Percentiles rank a stretch among this genome's conserved stretches.
Conservation (phyloP, 2,888 invertebrate genomes). For the Ormyrus nitidulus region DNA sequence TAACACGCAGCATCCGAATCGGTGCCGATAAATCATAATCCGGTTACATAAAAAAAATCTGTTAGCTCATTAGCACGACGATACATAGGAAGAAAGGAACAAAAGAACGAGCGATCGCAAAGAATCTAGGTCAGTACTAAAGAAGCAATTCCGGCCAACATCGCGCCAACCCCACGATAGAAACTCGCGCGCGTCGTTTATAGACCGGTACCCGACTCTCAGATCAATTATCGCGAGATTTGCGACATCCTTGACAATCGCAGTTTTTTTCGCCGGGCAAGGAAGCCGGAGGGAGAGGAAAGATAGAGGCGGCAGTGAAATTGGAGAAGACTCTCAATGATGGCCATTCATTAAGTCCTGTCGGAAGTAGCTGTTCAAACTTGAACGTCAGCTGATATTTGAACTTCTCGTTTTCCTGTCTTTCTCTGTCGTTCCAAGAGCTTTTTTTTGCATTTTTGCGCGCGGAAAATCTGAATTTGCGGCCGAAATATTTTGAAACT, state of each 20-base stretch:
- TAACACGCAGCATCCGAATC: too few relatives aligned
- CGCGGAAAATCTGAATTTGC: background rate
- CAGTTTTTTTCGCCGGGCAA: background rate
- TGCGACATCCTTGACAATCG: conserved; percentile 46
- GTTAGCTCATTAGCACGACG: too few relatives aligned
- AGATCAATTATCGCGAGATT: conserved; percentile 50
- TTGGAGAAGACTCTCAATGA: too few relatives aligned
- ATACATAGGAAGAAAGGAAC: background rate
- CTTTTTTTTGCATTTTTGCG: background rate
- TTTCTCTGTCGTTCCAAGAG: background rate
- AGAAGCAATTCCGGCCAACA: conserved; percentile 43
- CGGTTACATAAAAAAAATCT: too few relatives aligned
- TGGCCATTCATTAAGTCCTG: too few relatives aligned
- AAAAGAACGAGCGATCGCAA: conserved; percentile 15
- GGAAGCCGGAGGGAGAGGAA: background rate
- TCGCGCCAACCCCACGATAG: conserved; percentile 33
- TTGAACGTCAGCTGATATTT: too few relatives aligned
- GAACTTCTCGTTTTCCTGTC: background rate
- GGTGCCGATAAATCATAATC: too few relatives aligned
- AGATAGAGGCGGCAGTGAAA: conserved; percentile 2
- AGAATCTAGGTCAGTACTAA: conserved; percentile 47
- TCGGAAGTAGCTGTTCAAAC: too few relatives aligned
- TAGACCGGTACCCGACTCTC: background rate
- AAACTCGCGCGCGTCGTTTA: background rate
- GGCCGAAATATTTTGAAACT: too few relatives aligned